These are phyloP conservation scores for Simalia tracyae DNA, from an alignment of 2,797 vertebrate genomes.

Conservation along the genomic window DNA sequence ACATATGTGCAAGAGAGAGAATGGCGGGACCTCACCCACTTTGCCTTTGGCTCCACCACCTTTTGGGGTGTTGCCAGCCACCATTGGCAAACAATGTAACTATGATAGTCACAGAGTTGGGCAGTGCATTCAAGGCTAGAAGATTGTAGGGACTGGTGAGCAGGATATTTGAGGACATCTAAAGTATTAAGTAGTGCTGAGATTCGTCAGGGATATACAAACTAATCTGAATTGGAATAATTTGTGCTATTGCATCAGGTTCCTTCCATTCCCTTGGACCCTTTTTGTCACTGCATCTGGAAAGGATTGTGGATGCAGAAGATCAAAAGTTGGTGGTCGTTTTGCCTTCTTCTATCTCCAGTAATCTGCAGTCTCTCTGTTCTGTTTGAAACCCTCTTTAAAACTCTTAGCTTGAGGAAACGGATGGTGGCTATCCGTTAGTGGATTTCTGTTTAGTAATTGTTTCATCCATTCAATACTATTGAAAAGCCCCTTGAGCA, in stretches of 20 bases:
- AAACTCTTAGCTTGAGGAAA: slow-evolving; percentile 50
- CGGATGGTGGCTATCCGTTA: slow-evolving; percentile 55
- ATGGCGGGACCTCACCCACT: neutral
- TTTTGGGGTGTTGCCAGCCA: neutral
- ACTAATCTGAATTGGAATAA: neutral
- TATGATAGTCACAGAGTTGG: neutral
- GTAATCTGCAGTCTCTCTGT: slow-evolving; percentile 40
- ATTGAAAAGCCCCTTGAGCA: slow-evolving; percentile 65
- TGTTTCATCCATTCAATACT: slow-evolving; percentile 62
- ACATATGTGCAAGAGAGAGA: neutral
- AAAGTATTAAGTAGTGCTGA: neutral
- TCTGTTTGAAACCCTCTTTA: neutral
- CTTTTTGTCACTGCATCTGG: neutral
- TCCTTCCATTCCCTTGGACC: too few species aligned
- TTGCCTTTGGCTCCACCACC: neutral
- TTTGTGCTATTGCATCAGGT: too few species aligned
- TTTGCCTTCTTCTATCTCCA: rapidly evolving
- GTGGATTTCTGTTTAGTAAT: slow-evolving; percentile 67
- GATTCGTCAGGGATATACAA: neutral
- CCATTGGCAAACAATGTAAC: neutral
- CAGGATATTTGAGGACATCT: neutral
- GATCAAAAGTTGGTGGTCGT: neutral
- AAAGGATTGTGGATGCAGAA: neutral
- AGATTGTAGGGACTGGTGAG: neutral
- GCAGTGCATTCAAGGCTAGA: neutral